Percentiles rank a stretch among this genome's conserved stretches.
Conservation (phyloP, 2,113 vertebrate genomes). For the Asarcornis scutulata region DNA sequence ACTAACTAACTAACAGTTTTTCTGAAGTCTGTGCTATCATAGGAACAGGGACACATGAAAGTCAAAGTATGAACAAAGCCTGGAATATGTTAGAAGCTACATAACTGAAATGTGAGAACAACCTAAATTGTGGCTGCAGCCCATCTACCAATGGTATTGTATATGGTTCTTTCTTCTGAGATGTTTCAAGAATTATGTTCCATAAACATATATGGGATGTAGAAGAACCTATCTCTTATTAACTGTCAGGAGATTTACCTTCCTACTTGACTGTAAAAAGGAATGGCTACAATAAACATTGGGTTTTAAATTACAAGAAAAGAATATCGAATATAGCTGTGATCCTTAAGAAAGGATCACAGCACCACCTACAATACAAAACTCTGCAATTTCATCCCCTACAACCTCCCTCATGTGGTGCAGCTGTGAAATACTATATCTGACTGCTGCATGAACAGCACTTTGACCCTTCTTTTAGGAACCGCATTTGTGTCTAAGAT, state of each 20-base stretch:
- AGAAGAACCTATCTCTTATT: background rate
- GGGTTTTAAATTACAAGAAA: background rate
- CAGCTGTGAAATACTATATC: background rate
- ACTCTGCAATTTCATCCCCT: background rate
- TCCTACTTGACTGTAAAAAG: background rate
- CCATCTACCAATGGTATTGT: background rate
- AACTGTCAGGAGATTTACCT: background rate
- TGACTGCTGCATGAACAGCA: background rate
- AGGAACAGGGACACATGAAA: background rate
- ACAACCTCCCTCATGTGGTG: background rate
- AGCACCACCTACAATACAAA: background rate
- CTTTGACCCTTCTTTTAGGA: background rate
- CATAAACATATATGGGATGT: background rate
- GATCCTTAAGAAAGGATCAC: background rate
- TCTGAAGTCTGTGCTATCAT: background rate
- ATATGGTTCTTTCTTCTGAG: background rate
- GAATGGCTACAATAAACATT: background rate
- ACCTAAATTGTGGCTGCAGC: background rate
- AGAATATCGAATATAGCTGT: no score
- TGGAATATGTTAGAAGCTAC: background rate
- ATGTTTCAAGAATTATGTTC: background rate
- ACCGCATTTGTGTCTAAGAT: background rate
- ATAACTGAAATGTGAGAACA: background rate
- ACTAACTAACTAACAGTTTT: background rate
- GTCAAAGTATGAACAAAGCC: background rate